Percentiles rank a stretch among this genome's conserved stretches.
phyloP scores from a whole-genome alignment of 2,888 invertebrate species.

The Alsophila aescularia region DNA sequence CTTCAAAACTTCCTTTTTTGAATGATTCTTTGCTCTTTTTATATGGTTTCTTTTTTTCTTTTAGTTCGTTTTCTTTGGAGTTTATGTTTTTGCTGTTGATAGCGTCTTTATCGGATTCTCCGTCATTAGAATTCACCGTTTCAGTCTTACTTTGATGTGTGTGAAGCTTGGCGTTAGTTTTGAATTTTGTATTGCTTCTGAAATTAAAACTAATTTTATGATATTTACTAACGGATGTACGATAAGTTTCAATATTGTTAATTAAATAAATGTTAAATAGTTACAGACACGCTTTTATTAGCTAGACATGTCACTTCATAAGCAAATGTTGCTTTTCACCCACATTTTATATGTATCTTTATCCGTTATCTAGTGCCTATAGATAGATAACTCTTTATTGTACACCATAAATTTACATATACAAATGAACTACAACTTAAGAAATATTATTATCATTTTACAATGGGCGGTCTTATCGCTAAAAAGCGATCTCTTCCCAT shows the following conservation, averaged over 20 bases:
- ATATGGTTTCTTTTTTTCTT: slow-evolving; percentile 5
- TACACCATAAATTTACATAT: too few relatives aligned
- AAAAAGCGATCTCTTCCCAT: too few relatives aligned
- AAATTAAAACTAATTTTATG: neutral
- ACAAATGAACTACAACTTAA: too few relatives aligned
- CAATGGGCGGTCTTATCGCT: too few relatives aligned
- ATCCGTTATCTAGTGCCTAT: too few relatives aligned
- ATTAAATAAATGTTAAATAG: too few relatives aligned
- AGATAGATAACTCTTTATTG: too few relatives aligned
- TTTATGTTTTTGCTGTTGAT: slow-evolving; percentile 42
- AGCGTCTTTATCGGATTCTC: neutral
- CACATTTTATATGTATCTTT: too few relatives aligned
- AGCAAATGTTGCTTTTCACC: too few relatives aligned
- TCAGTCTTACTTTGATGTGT: neutral
- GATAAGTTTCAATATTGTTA: neutral
- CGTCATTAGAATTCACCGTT: neutral
- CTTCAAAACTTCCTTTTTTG: neutral
- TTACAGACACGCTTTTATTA: too few relatives aligned
- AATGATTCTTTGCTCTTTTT: neutral
- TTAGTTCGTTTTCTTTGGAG: slow-evolving; percentile 22
- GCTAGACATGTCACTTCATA: too few relatives aligned
- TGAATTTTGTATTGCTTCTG: neutral
- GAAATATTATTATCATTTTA: too few relatives aligned
- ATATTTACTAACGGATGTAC: neutral
- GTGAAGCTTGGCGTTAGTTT: neutral